A percentile compares a stretch with the other conserved stretches of the same genome.
Evolutionary conservation across 2,113 vertebrate species (phyloP).

Genomic region (Lontra canadensis): DNA sequence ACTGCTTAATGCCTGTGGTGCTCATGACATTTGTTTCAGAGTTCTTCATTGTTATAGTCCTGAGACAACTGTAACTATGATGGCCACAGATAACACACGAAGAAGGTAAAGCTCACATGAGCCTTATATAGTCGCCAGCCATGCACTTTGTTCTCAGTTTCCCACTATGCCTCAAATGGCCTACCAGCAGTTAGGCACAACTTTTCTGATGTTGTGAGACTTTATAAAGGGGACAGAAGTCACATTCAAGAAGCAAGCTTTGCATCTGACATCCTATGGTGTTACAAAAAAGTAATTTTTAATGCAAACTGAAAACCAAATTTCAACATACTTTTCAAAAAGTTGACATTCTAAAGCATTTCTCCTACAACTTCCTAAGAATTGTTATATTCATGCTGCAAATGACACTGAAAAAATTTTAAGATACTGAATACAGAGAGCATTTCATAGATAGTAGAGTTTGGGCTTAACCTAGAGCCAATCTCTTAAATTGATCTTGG

Average conservation of each 20-base stretch:
- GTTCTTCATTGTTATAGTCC: neutral
- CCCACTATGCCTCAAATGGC: neutral
- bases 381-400: neutral
- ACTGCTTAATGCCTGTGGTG: neutral
- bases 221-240: neutral
- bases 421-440: neutral
- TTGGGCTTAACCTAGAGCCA: neutral
- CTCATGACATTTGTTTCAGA: neutral
- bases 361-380: neutral
- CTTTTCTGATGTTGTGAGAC: neutral
- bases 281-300: neutral
- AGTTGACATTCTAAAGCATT: neutral
- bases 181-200: neutral
- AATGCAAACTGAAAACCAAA: neutral
- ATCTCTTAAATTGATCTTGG: neutral
- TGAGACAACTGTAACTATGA: neutral
- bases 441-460: neutral
- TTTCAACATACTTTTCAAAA: neutral
- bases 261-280: neutral
- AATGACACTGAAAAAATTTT: neutral
- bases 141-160: neutral
- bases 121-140: neutral
- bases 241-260: neutral
- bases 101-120: neutral
- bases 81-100: rapidly evolving